These are phyloP conservation scores for Corythucha ciliata DNA, from an alignment of 2,888 invertebrate species.

Conservation along the genomic window DNA sequence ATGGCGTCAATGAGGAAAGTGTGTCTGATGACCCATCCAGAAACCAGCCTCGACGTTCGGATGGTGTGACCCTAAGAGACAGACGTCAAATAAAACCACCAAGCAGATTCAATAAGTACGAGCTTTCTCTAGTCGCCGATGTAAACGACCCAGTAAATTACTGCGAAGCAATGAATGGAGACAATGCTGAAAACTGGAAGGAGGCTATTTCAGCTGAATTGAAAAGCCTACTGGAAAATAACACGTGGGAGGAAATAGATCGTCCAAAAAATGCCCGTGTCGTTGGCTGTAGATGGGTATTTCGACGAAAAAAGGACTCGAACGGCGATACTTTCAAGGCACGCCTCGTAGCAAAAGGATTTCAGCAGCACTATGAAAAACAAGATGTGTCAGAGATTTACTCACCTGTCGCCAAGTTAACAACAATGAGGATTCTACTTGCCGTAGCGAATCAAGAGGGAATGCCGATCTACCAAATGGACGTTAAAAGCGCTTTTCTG, in stretches of 20 bases:
- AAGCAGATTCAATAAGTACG: no score
- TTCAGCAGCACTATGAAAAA: conserved; percentile 17
- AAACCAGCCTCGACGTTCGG: no score
- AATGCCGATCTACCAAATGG: conserved; percentile 18
- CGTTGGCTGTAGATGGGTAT: conserved; percentile 17
- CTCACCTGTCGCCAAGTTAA: conserved; percentile 9
- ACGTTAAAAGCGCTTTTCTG: conserved; percentile 12
- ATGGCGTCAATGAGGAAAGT: no score
- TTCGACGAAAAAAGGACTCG: conserved; percentile 12
- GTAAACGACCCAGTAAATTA: no score
- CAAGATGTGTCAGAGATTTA: conserved; percentile 12
- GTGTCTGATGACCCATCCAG: no score
- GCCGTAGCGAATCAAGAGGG: conserved; percentile 10
- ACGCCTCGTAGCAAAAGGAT: conserved; percentile 18
- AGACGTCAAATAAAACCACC: no score
- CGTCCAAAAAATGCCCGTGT: conserved; percentile 2
- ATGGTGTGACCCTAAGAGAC: no score
- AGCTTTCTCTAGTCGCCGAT: no score
- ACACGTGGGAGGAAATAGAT: conserved; percentile 18
- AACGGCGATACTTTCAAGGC: conserved; percentile 16
- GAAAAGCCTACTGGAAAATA: conserved; percentile 9
- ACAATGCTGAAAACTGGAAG: conserved; percentile 11
- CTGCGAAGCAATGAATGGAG: conserved; percentile 6
- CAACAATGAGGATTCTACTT: not conserved
- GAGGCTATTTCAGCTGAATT: conserved; percentile 14